Evolutionary conservation across 2,888 invertebrate species (phyloP).

Genomic region (Vanessa cardui): DNA sequence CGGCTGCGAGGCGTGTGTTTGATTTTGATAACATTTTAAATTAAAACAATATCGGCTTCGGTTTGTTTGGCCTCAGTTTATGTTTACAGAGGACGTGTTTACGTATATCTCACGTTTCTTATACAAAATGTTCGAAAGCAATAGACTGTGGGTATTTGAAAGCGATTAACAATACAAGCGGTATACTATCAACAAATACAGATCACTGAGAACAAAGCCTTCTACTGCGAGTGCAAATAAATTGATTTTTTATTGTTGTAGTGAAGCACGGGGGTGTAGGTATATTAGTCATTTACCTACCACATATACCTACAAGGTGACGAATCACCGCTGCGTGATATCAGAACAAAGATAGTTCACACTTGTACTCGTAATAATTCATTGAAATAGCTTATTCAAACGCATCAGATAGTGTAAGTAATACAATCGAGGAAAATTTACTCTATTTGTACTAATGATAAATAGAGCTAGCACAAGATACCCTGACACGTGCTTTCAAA

Average conservation of each 20-base stretch:
- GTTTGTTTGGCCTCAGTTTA: background rate
- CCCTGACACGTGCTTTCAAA: too few species aligned
- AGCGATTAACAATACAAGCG: too few species aligned
- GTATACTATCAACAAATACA: background rate
- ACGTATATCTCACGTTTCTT: too few species aligned
- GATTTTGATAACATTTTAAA: slow-evolving; percentile 9
- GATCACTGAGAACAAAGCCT: background rate
- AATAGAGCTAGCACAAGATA: too few species aligned
- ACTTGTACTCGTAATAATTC: background rate
- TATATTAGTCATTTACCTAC: background rate
- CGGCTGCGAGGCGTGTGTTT: slow-evolving; percentile 15
- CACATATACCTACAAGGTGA: background rate
- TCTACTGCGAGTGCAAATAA: background rate
- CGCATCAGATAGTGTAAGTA: too few species aligned
- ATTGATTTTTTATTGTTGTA: background rate
- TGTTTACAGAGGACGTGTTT: background rate
- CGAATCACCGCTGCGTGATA: background rate
- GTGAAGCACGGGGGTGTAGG: too few species aligned
- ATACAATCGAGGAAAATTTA: too few species aligned
- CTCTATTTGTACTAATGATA: too few species aligned
- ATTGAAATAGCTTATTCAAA: background rate
- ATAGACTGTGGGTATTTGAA: too few species aligned
- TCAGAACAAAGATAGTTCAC: background rate
- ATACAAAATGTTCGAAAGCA: too few species aligned
- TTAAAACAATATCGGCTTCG: background rate